These are phyloP conservation scores for Tiphia femorata DNA, from an alignment of 2,888 invertebrate species.

Conservation along the genomic window DNA sequence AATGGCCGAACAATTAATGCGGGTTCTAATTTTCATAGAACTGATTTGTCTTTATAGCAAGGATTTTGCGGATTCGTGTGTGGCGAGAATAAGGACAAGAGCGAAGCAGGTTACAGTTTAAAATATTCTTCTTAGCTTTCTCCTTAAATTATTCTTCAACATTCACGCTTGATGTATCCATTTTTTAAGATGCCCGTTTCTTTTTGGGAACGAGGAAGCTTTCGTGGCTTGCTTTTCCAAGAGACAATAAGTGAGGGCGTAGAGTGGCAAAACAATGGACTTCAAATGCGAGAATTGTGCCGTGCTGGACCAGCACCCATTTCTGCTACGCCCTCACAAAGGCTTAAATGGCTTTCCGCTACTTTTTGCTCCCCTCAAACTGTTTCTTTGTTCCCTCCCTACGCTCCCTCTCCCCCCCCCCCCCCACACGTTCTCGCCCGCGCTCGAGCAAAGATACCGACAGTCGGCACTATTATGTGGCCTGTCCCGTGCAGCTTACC, in stretches of 20 bases:
- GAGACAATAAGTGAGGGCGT: slow-evolving; percentile 31
- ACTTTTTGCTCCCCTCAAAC: slow-evolving; percentile 25
- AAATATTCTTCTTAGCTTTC: no score
- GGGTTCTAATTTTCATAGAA: no score
- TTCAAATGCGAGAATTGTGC: slow-evolving; percentile 33
- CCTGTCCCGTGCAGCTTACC: slow-evolving; percentile 1
- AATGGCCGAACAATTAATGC: no score
- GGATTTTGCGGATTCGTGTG: no score
- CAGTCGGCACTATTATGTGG: background rate
- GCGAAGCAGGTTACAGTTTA: no score
- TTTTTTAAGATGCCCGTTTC: no score
- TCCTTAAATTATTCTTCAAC: no score
- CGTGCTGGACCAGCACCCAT: slow-evolving; percentile 19
- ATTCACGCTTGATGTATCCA: no score
- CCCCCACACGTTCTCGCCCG: background rate
- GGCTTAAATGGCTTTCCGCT: slow-evolving; percentile 31
- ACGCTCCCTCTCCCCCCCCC: no score
- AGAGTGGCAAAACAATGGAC: slow-evolving; percentile 36
- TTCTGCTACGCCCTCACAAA: slow-evolving; percentile 15
- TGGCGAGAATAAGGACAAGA: no score
- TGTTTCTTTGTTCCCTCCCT: slow-evolving; percentile 13
- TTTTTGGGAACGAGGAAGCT: background rate
- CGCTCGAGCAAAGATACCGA: background rate
- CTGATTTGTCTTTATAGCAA: no score
- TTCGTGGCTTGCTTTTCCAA: slow-evolving; percentile 10